phyloP scores from a whole-genome alignment of 2,113 vertebrate genomes.

The Maccullochella peelii region DNA sequence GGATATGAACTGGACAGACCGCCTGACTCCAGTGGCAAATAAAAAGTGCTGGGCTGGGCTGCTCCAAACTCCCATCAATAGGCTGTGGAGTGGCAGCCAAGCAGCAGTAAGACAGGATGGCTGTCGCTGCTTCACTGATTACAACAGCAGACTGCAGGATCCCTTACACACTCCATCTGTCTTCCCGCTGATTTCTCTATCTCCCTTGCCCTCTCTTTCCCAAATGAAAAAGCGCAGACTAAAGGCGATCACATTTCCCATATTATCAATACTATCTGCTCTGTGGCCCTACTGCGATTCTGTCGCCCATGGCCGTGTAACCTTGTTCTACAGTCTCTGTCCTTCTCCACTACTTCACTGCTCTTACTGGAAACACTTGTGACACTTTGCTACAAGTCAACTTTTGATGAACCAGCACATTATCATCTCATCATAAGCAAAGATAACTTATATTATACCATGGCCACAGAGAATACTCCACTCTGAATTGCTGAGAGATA shows the following conservation, averaged over 20 bases:
- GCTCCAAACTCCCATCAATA: slow-evolving; percentile 81
- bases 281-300: slow-evolving; percentile 57
- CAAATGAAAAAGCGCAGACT: slow-evolving; percentile 74
- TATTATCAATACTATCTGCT: slow-evolving; percentile 81
- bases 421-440: not conserved
- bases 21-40: slow-evolving; percentile 85
- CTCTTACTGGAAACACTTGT: slow-evolving; percentile 29
- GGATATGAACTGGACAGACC: slow-evolving; percentile 85
- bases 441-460: not conserved
- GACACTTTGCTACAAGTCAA: not conserved
- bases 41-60: slow-evolving; percentile 76
- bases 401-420: not conserved
- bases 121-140: slow-evolving; percentile 83
- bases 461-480: not conserved
- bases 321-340: slow-evolving; percentile 63
- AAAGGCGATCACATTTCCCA: slow-evolving; percentile 82
- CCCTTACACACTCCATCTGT: slow-evolving; percentile 49
- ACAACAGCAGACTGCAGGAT: slow-evolving; percentile 72
- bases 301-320: slow-evolving; percentile 66
- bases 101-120: slow-evolving; percentile 77
- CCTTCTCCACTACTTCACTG: slow-evolving; percentile 28
- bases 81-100: slow-evolving; percentile 80
- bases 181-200: slow-evolving; percentile 35
- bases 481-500: not conserved
- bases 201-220: slow-evolving; percentile 42